Evolutionary conservation across 1,140 invertebrate species (phyloP).

Genomic region (Zelostemma sp.): DNA sequence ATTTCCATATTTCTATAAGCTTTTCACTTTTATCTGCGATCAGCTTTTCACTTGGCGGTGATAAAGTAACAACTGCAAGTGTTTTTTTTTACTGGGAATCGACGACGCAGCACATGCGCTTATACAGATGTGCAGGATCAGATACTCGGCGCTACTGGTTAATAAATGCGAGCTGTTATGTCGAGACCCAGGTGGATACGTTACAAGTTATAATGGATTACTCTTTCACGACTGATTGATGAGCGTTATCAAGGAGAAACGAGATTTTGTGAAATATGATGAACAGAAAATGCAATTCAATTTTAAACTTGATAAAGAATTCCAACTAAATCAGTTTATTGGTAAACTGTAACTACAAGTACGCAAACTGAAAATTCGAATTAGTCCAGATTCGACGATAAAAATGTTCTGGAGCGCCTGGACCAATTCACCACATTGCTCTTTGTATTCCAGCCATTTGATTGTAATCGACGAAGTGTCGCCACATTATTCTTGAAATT

Average conservation of each 20-base stretch:
- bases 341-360: neutral
- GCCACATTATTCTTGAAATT: constrained; percentile 89
- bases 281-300: neutral
- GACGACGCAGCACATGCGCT: constrained; percentile 11
- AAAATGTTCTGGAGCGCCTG: neutral
- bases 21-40: neutral
- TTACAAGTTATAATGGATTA: constrained; percentile 9
- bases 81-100: neutral
- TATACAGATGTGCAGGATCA: constrained; percentile 2
- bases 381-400: neutral
- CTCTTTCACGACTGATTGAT: neutral
- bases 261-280: neutral
- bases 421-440: constrained; percentile 79
- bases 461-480: constrained; percentile 92
- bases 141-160: constrained; percentile 3
- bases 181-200: neutral
- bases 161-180: neutral
- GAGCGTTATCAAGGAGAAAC: neutral
- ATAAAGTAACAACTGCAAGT: neutral
- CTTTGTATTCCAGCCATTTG: constrained; percentile 88
- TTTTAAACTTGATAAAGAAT: too few species aligned
- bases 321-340: neutral
- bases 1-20: too few species aligned
- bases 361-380: neutral
- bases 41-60: neutral